Percentiles rank a stretch among this genome's conserved stretches.
Evolutionary conservation across 2,797 vertebrate genomes (phyloP).

Genomic region (Onychomys torridus): DNA sequence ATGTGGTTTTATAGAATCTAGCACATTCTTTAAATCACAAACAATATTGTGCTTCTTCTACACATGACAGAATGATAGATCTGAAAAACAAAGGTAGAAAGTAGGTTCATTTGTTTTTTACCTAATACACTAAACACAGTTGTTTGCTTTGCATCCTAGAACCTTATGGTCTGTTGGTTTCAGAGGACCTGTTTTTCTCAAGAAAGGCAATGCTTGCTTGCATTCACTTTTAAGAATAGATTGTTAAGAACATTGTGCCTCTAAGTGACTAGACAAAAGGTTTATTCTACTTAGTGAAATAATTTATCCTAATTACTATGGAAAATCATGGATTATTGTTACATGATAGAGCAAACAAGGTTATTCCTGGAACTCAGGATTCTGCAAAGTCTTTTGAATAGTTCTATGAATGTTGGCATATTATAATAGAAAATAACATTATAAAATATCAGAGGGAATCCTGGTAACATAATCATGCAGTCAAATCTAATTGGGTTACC

Average conservation of each 20-base stretch:
- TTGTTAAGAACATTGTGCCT: neutral
- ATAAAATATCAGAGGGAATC: neutral
- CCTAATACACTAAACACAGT: neutral
- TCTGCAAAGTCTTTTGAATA: neutral
- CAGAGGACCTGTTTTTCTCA: neutral
- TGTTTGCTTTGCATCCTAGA: neutral
- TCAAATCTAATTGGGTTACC: neutral
- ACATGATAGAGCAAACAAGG: neutral
- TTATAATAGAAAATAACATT: neutral
- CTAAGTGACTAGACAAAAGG: neutral
- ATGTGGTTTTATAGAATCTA: neutral
- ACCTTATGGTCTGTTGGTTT: neutral
- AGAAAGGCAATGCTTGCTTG: neutral
- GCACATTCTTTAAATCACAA: neutral
- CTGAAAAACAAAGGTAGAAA: neutral
- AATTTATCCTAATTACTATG: neutral
- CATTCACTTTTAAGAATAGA: neutral
- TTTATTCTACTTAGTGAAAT: neutral
- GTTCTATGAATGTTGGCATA: neutral
- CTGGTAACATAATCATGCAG: neutral
- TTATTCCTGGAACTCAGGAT: neutral
- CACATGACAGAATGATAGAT: neutral
- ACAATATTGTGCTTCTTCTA: neutral
- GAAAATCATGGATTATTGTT: neutral
- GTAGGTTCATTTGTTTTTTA: neutral